These are phyloP conservation scores for Synodontis membranacea DNA, from an alignment of 2,113 vertebrate species.

Conservation along the genomic window DNA sequence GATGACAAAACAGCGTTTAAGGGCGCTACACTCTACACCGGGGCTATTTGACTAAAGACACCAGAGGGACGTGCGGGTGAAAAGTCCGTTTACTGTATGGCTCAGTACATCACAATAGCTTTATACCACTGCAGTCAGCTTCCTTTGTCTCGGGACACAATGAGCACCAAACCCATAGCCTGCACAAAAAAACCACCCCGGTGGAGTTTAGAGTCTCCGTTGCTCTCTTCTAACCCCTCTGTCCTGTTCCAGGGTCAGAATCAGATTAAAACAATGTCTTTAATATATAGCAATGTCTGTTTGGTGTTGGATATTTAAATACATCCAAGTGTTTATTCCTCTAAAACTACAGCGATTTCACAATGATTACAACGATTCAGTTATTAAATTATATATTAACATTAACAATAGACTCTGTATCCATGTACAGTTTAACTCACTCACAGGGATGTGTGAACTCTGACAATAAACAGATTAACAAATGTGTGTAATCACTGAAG, in stretches of 20 bases:
- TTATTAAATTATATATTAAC: background rate
- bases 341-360: background rate
- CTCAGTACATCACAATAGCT: constrained; percentile 78
- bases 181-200: constrained; percentile 64
- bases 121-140: constrained; percentile 71
- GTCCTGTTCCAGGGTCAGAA: constrained; percentile 59
- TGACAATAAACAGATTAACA: too few species aligned
- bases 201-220: constrained; percentile 67
- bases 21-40: constrained; percentile 63
- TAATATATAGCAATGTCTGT: background rate
- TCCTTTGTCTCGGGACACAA: constrained; percentile 71
- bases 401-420: background rate
- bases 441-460: too few species aligned
- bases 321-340: background rate
- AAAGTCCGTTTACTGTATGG: constrained; percentile 77
- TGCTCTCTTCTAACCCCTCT: constrained; percentile 66
- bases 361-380: background rate
- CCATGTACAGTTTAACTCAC: background rate
- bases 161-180: constrained; percentile 60
- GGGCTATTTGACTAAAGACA: constrained; percentile 59
- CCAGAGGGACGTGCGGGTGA: constrained; percentile 49
- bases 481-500: too few species aligned
- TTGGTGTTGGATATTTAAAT: background rate
- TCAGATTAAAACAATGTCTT: background rate
- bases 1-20: constrained; percentile 65